Conservation (phyloP, 37 sponge, comb jelly and placozoan genomes). For the Beroe forskalii region DNA sequence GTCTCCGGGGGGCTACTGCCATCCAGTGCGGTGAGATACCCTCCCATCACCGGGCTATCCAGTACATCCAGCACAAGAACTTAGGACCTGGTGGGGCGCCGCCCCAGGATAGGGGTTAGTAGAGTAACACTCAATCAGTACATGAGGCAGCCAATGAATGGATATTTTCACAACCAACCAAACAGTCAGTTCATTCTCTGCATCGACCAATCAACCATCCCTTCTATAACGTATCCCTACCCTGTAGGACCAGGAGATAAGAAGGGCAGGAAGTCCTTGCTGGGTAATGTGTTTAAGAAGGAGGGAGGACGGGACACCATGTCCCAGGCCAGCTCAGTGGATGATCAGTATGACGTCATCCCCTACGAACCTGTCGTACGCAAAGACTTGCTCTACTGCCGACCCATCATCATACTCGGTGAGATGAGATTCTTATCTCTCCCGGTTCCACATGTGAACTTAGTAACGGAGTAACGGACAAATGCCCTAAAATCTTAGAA, state of each 20-base stretch:
- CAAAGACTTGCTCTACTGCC: slow-evolving; percentile 3
- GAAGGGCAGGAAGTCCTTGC: slow-evolving; percentile 59
- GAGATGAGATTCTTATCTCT: too few species aligned
- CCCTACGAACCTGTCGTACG: slow-evolving; percentile 52
- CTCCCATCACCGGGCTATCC: slow-evolving; percentile 52
- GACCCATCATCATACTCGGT: slow-evolving; percentile 62
- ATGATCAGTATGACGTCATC: slow-evolving; percentile 32
- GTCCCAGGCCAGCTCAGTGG: not conserved
- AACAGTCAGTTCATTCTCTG: too few species aligned
- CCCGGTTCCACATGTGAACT: too few species aligned
- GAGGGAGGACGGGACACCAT: not conserved
- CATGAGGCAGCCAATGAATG: too few species aligned
- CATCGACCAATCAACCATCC: too few species aligned
- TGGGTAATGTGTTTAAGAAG: slow-evolving; percentile 50
- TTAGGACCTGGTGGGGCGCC: not conserved
- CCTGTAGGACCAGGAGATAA: too few species aligned
- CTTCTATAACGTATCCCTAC: too few species aligned
- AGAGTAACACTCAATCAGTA: too few species aligned
- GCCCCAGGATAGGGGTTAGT: slow-evolving; percentile 35
- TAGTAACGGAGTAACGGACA: too few species aligned
- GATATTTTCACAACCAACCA: too few species aligned
- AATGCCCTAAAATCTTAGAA: too few species aligned
- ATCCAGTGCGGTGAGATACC: slow-evolving; percentile 60
- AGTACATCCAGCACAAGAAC: slow-evolving; percentile 25
- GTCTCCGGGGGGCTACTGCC: slow-evolving; percentile 41